Percentiles rank a stretch among this genome's conserved stretches.
phyloP scores from a whole-genome alignment of 2,113 vertebrate species.

The Tragelaphus scriptus region DNA sequence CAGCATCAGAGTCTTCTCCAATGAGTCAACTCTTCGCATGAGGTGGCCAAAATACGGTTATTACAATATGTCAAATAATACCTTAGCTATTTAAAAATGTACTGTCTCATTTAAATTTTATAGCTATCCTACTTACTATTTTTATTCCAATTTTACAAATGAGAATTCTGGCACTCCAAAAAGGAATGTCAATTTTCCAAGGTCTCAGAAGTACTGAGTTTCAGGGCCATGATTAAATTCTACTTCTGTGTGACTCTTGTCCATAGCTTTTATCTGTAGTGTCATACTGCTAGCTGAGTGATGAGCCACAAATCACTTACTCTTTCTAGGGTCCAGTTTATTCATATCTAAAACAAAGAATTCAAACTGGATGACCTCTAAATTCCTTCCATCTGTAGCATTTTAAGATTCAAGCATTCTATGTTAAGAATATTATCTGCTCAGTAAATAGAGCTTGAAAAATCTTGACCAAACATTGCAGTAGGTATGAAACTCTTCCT shows the following conservation, averaged over 20 bases:
- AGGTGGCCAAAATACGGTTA: background rate
- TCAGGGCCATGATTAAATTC: background rate
- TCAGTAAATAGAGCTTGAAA: background rate
- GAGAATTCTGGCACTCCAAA: background rate
- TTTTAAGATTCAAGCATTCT: background rate
- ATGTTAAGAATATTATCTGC: background rate
- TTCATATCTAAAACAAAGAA: background rate
- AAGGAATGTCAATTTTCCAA: background rate
- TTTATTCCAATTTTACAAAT: constrained; percentile 12
- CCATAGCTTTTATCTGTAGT: background rate
- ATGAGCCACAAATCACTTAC: background rate
- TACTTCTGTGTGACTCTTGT: background rate
- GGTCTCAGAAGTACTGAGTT: background rate
- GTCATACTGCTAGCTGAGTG: background rate
- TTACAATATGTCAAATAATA: background rate
- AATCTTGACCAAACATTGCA: background rate
- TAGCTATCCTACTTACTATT: background rate
- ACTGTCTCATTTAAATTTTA: constrained; percentile 10
- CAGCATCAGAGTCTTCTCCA: too few species aligned
- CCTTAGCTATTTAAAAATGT: background rate
- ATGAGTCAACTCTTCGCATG: too few species aligned
- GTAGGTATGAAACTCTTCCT: background rate
- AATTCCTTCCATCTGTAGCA: background rate
- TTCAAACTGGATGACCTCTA: background rate
- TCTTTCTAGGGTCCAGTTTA: background rate